Evolutionary conservation across 2,113 vertebrate species (phyloP), one percentile per base, ranked within the genome.

Genomic region (Noctilio leporinus): DNA sequence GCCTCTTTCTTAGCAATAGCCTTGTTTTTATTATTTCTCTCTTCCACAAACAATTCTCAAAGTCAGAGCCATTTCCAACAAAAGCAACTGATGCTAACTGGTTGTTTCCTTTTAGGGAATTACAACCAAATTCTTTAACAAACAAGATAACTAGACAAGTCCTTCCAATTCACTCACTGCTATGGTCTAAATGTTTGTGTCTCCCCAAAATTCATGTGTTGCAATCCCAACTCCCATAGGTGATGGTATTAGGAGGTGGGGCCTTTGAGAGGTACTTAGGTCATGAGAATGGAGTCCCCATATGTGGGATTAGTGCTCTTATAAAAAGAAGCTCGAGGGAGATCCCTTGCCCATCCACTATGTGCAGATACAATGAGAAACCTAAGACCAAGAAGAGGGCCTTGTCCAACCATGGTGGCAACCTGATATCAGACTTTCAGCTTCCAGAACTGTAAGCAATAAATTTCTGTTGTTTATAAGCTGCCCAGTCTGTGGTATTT

Each of bases 11-110:
- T 33, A 43, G 30, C 0, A 43, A 51, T 7, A 59, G 78, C 26
- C 19, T 33, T 57, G 8, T 35, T 57, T 87, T 89, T 86, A 62
- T 89, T 77, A 75, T 28, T 85, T 85, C 26, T 84, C 55, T 83
- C 93, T 89, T 84, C 30, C 19, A 87, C 22, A 88, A 49, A 73
- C 86, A 35, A 51, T 75, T 95, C 84, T 88, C 40, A 43, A 93
- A 84, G 20, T 90, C 30, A 15, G 40, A 93, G 89, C 10, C 72
- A 86, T 78, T 84, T 76, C 85, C 30, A 92, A 38, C 16, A 76
- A 92, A 22, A 38, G 53, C 65, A 75, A 86, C 30, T 82, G 40
- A 75, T 62, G 64, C 59, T 65, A 86, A 83, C 22, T 81, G 73
- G 38, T 62, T 69, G 16, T 86, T 95, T 83, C 55, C 73, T 24